Evolutionary conservation across 2,888 invertebrate species (phyloP).

Genomic region (Cerastis leucographa): DNA sequence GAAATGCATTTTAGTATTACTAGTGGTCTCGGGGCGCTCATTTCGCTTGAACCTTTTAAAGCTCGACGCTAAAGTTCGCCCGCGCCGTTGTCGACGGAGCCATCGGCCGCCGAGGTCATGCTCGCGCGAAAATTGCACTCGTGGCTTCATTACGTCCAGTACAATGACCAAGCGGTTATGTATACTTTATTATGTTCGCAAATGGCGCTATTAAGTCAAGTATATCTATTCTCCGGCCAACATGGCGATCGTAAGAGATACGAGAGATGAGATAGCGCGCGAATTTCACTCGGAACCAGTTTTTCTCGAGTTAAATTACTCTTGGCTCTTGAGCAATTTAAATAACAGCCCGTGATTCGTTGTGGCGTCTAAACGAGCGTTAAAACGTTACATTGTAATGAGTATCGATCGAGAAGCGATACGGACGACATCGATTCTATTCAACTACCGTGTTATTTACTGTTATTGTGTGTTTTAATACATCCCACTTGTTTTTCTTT

Average conservation of each 20-base stretch:
- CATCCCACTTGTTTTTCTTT: slow-evolving; percentile 61
- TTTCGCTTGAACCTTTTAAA: slow-evolving; percentile 80
- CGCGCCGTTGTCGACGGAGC: slow-evolving; percentile 67
- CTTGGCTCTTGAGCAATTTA: slow-evolving; percentile 80
- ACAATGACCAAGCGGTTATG: slow-evolving; percentile 77
- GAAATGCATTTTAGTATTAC: slow-evolving; percentile 85
- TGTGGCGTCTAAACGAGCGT: slow-evolving; percentile 77
- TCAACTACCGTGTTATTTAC: slow-evolving; percentile 73
- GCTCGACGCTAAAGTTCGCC: slow-evolving; percentile 62
- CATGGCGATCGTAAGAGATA: slow-evolving; percentile 73
- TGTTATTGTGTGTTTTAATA: slow-evolving; percentile 67
- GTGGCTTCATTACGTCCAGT: slow-evolving; percentile 79
- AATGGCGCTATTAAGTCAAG: slow-evolving; percentile 73
- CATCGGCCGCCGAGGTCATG: slow-evolving; percentile 72
- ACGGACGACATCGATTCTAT: slow-evolving; percentile 67
- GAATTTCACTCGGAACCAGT: slow-evolving; percentile 80
- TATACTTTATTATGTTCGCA: slow-evolving; percentile 73
- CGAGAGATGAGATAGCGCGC: slow-evolving; percentile 78
- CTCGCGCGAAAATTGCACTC: slow-evolving; percentile 81
- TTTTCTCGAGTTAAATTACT: slow-evolving; percentile 79
- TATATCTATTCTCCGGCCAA: slow-evolving; percentile 69
- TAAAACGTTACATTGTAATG: slow-evolving; percentile 80
- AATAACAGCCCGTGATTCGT: slow-evolving; percentile 81
- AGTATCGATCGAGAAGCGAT: slow-evolving; percentile 74
- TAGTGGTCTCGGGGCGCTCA: slow-evolving; percentile 80